Base-by-base conservation (phyloP, 2,113 vertebrate genomes). In the Thryonomys swinderianus region DNA sequence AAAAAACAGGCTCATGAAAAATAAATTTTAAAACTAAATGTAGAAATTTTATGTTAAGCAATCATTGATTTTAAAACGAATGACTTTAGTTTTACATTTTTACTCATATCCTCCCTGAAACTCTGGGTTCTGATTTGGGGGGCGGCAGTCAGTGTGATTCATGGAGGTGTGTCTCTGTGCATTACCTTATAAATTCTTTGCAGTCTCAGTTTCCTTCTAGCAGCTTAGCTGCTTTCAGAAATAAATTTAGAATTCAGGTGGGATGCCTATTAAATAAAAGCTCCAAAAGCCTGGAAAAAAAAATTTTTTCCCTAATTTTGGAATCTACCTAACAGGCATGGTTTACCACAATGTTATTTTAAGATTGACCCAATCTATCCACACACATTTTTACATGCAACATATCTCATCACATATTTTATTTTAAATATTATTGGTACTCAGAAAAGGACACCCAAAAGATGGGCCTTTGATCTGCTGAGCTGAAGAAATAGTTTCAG, bases 191-290 rank as follows among this genome's bases (percentile, higher is more conserved):
- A 59, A 73, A 91, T 23, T 57, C 66, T 80, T 64, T 61, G 37
- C 51, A 86, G 82, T 92, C 82, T 95, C 74, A 85, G 92, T 92
- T 96, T 51, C 80, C 95, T 94, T 76, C 61, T 76, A 86, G 88
- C 34, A 95, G 48, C 61, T 92, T 81, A 78, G 76, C 55, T 88
- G 53, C 76, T 88, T 80, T 69, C 20, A 69, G 61, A 94, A 94
- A 94, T 88, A 95, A 96, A 96, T 95, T 92, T 97, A 93, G 96
- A 96, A 90, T 74, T 92, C 59, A 84, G 88, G 92, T 96, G 85
- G 90, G 37, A 82, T 83, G 73, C 57, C 88, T 91, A 20, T 85
- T 94, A 92, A 95, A 91, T 89, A 95, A 85, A 95, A 95, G 37
- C 73, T 91, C 67, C 95, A 69, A 95, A 83, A 83, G 3, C 51